phyloP scores from a whole-genome alignment of 2,888 invertebrate species.

The Rhagophthalmus giganteus region DNA sequence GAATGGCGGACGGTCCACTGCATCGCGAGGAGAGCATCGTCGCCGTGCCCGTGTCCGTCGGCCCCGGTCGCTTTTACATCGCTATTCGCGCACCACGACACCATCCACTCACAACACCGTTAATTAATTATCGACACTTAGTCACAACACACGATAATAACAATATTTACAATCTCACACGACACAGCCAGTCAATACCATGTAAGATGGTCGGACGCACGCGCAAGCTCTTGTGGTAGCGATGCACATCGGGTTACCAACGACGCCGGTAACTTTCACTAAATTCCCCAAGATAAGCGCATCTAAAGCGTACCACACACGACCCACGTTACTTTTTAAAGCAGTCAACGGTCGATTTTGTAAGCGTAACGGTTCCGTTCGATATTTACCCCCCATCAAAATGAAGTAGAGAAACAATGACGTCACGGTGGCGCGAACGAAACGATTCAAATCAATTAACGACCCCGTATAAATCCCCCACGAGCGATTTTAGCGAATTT shows the following conservation, averaged over 20 bases:
- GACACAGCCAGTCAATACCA: slow-evolving; percentile 71
- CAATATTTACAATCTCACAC: slow-evolving; percentile 68
- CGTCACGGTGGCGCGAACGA: no score
- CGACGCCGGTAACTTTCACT: slow-evolving; percentile 25
- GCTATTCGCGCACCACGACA: slow-evolving; percentile 44
- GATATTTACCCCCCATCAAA: no score
- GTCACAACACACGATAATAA: slow-evolving; percentile 62
- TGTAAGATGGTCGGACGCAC: slow-evolving; percentile 71
- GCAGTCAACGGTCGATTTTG: neutral
- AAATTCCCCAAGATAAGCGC: slow-evolving; percentile 22
- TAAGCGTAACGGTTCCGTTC: neutral
- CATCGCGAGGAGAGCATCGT: slow-evolving; percentile 65
- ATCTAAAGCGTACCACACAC: slow-evolving; percentile 5
- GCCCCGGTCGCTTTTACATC: slow-evolving; percentile 24
- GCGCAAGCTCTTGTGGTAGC: slow-evolving; percentile 62
- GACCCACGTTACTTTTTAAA: neutral
- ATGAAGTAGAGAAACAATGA: no score
- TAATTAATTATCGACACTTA: slow-evolving; percentile 59
- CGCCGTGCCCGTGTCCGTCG: slow-evolving; percentile 23
- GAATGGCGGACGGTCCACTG: slow-evolving; percentile 75
- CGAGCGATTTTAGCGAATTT: no score
- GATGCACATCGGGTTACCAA: slow-evolving; percentile 56
- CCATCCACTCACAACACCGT: slow-evolving; percentile 53
- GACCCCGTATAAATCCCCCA: no score
- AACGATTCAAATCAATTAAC: no score